Evolutionary conservation across 2,113 vertebrate species (phyloP), one percentile per base, ranked within the genome.

Genomic region (Leuciscus idus): DNA sequence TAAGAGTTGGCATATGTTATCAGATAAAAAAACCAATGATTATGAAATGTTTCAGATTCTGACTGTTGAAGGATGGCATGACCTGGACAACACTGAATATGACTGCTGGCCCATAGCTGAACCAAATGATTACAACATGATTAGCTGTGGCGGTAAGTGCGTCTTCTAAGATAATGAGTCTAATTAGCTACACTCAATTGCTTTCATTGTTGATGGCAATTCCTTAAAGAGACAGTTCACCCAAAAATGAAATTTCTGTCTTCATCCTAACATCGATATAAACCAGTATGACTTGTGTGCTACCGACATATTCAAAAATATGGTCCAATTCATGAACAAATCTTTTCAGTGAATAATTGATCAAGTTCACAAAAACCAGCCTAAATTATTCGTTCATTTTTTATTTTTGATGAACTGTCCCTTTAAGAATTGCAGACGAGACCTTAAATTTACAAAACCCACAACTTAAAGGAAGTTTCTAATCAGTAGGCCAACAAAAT

Each of bases 51-150:
- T 86, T 64, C 64, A 85, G 83, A 68, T 81, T 0, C 91, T 94
- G 91, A 89, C 88, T 86, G 86, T 92, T 13, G 77, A 90, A 84
- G 91, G 93, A 87, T 95, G 92, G 94, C 95, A 94, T 90, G 95
- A 94, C 89, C 90, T 94, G n/a, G 93, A 95, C 88, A 95, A 91
- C 90, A 93, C 89, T 8, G 94, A 95, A 86, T 95, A 94, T 68
- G 94, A 95, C 91, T 95, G 93, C 83, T 94, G 94, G 94, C 93
- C 95, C 4, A 92, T 93, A 89, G 73, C 88, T 50, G 91, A 91
- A 52, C 95, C 95, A 76, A 93, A 93, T 81, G 90, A 93, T 86
- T 93, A 84, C 89, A 95, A 95, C 90, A 95, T 92, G 93, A 93
- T 95, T 11, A 95, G 89, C 90, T 95, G 94, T 88, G 93, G 91